Evolutionary conservation across 2,797 vertebrate genomes (phyloP), one percentile per base, ranked within the genome.

Genomic region (Coregonus sp.): DNA sequence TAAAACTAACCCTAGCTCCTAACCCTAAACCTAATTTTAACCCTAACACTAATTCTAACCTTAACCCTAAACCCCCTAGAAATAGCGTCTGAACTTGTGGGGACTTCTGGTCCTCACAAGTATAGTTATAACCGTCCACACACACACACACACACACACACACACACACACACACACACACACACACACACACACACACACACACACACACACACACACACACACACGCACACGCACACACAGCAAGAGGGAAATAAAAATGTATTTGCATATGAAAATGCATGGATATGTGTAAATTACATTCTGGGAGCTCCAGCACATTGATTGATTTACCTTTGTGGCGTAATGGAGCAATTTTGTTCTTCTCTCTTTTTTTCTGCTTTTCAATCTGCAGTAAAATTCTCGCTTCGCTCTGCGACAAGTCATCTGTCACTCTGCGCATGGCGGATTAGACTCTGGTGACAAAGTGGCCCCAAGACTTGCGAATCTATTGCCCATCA

Each of bases 241-340:
- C 40, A 47, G 40, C 40, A 47, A 47, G 40, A 47, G 40, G 40
- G 4, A n/a, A 61, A 20, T 61, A 2, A 11, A 20, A 61, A 20
- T 61, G 20, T 25, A 61, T 61, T 25, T 7, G 59, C 59, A 61
- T 61, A 20, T 61, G n/a, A 25, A 61, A 61, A 25, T 61, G 59
- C 59, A 61, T 20, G 59, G 59, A 61, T 61, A 20, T 61, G 59
- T 92, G 86, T 88, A 90, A 93, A 91, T 88, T 80, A 74, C 81
- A 83, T 89, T 88, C 81, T 87, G 85, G 89, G 89, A 47, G 88
- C 88, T 90, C 88, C 80, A 77, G 86, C 82, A 84, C 83, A 80
- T 86, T 47, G 75, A 91, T 90, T 93, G 93, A 94, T 94, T 94
- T 93, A 94, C 91, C 86, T 91, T 89, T 89, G 87, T 84, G 80